These are phyloP conservation scores for Lasioglossum figueresi DNA, from an alignment of 2,888 invertebrate species.

Conservation along the genomic window DNA sequence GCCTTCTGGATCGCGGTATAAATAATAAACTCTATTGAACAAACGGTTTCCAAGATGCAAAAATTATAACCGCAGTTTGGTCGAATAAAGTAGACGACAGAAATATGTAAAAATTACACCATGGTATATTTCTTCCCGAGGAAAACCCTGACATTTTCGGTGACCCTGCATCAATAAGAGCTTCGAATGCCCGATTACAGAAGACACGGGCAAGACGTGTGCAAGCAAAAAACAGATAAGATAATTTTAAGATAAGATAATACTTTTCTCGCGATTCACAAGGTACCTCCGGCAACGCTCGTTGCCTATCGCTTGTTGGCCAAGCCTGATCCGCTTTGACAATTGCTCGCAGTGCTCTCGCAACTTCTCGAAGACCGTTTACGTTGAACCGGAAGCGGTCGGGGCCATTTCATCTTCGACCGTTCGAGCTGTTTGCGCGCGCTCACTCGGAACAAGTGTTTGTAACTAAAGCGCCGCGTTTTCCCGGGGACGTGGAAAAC, in stretches of 20 bases:
- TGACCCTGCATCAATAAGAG: background rate
- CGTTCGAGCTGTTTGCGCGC: background rate
- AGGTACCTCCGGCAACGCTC: background rate
- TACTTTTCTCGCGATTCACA: background rate
- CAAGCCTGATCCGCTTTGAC: background rate
- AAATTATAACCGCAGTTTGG: background rate
- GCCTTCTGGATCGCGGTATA: background rate
- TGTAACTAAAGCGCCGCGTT: conserved; percentile 14
- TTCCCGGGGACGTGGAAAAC: conserved; percentile 22
- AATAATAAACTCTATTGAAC: background rate
- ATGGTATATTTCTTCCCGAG: background rate
- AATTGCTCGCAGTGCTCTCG: background rate
- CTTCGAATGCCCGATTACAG: background rate
- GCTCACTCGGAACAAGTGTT: conserved; percentile 24
- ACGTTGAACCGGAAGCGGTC: background rate
- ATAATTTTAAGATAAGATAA: background rate
- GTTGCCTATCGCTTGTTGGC: background rate
- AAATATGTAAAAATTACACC: too few species aligned
- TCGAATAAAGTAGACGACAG: too few species aligned
- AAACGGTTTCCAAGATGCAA: background rate
- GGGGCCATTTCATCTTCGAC: background rate
- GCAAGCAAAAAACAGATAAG: background rate
- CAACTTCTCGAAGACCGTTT: background rate
- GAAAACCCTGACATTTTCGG: background rate
- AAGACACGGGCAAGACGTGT: background rate